These are phyloP conservation scores for Oegoconia quadripuncta DNA, from an alignment of 2,888 invertebrate genomes.

Conservation along the genomic window DNA sequence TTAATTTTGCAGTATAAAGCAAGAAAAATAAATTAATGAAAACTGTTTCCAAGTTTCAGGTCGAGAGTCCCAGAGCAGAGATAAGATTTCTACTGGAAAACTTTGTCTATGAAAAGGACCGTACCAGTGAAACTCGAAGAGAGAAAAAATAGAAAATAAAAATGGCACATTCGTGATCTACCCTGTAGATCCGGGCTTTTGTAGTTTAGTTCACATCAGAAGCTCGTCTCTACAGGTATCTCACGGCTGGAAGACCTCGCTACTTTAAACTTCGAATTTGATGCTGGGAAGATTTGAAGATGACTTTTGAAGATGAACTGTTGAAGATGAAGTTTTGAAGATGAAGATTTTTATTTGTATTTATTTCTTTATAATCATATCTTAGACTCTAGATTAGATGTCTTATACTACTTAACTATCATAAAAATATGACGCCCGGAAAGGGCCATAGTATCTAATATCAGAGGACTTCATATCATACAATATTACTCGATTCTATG, in stretches of 20 bases:
- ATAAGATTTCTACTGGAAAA: conserved; percentile 7
- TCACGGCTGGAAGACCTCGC: conserved; percentile 96
- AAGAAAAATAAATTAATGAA: conserved; percentile 16
- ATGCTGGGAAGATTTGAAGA: conserved; percentile 19
- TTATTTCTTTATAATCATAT: too few relatives aligned
- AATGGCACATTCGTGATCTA: conserved; percentile 97
- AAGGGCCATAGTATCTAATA: too few relatives aligned
- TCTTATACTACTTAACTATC: too few relatives aligned
- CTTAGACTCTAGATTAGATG: too few relatives aligned
- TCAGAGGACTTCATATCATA: too few relatives aligned
- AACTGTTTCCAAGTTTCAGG: conserved; percentile 31
- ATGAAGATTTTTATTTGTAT: too few relatives aligned
- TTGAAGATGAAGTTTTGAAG: too few relatives aligned
- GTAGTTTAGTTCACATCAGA: conserved; percentile 96
- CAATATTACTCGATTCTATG: too few relatives aligned
- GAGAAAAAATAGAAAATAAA: conserved; percentile 41
- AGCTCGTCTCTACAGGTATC: conserved; percentile 99
- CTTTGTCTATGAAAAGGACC: conserved; percentile 4
- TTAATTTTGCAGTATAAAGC: not conserved
- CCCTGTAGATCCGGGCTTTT: conserved; percentile 99
- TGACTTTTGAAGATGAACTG: too few relatives aligned
- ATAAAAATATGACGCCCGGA: too few relatives aligned
- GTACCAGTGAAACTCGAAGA: conserved; percentile 25
- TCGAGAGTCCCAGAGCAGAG: not conserved
- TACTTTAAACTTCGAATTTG: conserved; percentile 55